These are phyloP conservation scores for Laticauda colubrina DNA, from an alignment of 2,113 vertebrate genomes.

Conservation along the genomic window DNA sequence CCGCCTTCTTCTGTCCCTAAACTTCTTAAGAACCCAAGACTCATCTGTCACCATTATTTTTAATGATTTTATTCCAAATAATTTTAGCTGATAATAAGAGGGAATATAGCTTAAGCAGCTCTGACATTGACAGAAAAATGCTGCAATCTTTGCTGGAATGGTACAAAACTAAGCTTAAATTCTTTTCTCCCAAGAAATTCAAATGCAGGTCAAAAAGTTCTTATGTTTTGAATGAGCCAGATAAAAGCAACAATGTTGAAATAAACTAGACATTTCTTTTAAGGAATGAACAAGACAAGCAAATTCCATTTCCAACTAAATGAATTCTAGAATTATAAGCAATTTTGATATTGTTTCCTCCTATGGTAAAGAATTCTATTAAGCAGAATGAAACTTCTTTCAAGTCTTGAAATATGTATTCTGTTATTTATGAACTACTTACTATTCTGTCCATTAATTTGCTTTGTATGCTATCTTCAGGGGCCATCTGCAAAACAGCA, in stretches of 20 bases:
- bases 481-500: neutral
- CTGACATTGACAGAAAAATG: neutral
- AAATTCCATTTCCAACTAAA: conserved; percentile 17
- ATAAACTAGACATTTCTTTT: conserved; percentile 9
- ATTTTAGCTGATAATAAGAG: neutral
- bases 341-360: conserved; percentile 3
- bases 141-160: neutral
- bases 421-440: neutral
- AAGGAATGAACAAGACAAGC: neutral
- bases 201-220: conserved; percentile 30
- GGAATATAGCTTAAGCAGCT: neutral
- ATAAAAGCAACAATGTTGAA: conserved; percentile 22
- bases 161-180: conserved; percentile 15
- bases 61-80: neutral
- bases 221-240: neutral
- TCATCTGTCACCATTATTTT: neutral
- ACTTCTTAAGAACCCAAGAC: neutral
- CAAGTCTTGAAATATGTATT: neutral
- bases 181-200: conserved; percentile 35
- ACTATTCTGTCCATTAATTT: neutral
- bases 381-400: neutral
- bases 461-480: neutral
- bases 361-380: neutral
- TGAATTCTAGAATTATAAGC: neutral
- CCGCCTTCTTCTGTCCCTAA: neutral